Percentiles rank a stretch among this genome's conserved stretches.
Conservation (phyloP, 2,113 vertebrate genomes). For the Pseudorhombus dupliciocellatus region DNA sequence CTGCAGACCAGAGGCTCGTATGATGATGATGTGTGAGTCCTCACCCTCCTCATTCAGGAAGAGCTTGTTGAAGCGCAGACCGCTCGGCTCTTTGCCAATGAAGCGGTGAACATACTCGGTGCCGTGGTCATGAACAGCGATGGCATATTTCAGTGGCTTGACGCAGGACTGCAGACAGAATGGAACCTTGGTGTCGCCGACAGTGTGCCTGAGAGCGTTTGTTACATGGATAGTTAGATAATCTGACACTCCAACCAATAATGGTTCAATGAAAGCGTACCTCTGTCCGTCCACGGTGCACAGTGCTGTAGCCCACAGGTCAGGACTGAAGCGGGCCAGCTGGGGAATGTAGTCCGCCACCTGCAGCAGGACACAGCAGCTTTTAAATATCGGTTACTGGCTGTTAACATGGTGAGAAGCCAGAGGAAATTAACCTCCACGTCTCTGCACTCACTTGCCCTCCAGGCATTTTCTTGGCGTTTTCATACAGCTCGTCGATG, state of each 20-base stretch:
- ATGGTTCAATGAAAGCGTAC: conserved; percentile 64
- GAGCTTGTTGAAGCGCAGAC: conserved; percentile 96
- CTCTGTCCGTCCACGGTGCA: conserved; percentile 98
- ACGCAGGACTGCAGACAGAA: conserved; percentile 99
- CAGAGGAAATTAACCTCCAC: neutral
- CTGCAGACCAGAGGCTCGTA: neutral
- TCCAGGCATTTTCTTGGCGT: conserved; percentile 90
- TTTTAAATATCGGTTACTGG: neutral
- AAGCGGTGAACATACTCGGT: conserved; percentile 97
- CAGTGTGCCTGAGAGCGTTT: conserved; percentile 90
- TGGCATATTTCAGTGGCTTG: conserved; percentile 96
- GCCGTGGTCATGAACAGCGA: conserved; percentile 95
- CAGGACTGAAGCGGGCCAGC: conserved; percentile 96
- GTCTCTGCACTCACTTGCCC: conserved; percentile 85
- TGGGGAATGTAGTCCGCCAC: conserved; percentile 99
- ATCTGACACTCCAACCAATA: neutral
- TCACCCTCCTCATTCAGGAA: conserved; percentile 98
- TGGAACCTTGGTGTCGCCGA: conserved; percentile 97
- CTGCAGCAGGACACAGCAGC: conserved; percentile 67
- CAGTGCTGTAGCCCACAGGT: conserved; percentile 94
- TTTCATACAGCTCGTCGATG: conserved; percentile 92
- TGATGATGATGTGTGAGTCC: conserved; percentile 24
- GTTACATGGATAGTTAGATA: neutral
- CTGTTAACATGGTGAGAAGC: neutral
- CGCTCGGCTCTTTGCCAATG: conserved; percentile 97